A percentile compares a stretch with the other conserved stretches of the same genome.
These are phyloP conservation scores for Ectemnius cavifrons DNA, from an alignment of 2,888 invertebrate genomes.

Conservation along the genomic window DNA sequence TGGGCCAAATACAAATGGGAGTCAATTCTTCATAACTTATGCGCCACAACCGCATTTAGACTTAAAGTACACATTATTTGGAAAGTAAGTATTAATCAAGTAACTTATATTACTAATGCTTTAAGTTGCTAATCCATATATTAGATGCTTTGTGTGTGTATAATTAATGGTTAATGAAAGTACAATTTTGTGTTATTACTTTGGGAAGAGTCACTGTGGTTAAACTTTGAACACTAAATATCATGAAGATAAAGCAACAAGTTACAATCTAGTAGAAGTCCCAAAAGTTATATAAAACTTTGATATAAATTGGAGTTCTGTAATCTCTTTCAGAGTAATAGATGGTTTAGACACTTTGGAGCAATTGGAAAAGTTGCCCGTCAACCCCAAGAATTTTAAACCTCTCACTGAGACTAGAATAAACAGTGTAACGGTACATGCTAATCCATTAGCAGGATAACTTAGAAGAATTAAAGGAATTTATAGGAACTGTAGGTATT, in stretches of 20 bases:
- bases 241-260: no score
- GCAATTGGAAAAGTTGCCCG: constrained; percentile 95
- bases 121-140: no score
- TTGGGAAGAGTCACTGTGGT: not conserved
- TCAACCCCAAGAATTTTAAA: constrained; percentile 94
- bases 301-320: constrained; percentile 17
- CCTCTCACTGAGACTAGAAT: constrained; percentile 93
- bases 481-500: not conserved
- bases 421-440: constrained; percentile 95
- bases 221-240: no score
- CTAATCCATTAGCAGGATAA: constrained; percentile 95
- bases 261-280: no score
- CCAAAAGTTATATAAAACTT: not conserved
- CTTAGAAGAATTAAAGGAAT: constrained; percentile 5
- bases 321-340: constrained; percentile 87
- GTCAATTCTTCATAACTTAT: constrained; percentile 98
- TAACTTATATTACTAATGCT: no score
- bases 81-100: constrained; percentile 83
- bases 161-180: no score
- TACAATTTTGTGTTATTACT: no score
- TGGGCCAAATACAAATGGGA: constrained; percentile 98
- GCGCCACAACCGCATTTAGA: constrained; percentile 96
- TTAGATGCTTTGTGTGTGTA: no score
- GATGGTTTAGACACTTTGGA: constrained; percentile 98
- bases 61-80: constrained; percentile 98